A percentile compares a stretch with the other conserved stretches of the same genome.
Evolutionary conservation across 2,113 vertebrate genomes (phyloP).

Genomic region (Petaurus breviceps): DNA sequence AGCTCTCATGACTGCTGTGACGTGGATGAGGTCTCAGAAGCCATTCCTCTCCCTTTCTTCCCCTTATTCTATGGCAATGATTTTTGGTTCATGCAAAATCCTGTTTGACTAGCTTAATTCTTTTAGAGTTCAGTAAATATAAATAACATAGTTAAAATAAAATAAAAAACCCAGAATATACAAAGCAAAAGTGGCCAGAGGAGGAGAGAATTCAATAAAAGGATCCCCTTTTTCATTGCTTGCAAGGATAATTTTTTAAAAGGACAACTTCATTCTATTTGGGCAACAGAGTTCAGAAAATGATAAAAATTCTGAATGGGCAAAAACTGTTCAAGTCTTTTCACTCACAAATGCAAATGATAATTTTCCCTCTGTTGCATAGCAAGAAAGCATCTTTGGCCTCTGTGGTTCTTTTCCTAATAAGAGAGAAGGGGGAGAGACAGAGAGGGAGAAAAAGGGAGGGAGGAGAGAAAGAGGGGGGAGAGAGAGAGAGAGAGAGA

Average conservation of each 20-base stretch:
- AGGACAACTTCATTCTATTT: conserved; percentile 30
- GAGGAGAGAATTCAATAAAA: conserved; percentile 31
- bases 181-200: conserved; percentile 56
- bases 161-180: conserved; percentile 14
- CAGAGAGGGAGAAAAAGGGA: too few relatives aligned
- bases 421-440: background rate
- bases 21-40: conserved; percentile 46
- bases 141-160: conserved; percentile 54
- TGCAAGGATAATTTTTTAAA: conserved; percentile 37
- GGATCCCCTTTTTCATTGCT: conserved; percentile 45
- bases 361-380: background rate
- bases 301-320: conserved; percentile 19
- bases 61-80: conserved; percentile 55
- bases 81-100: conserved; percentile 53
- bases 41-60: conserved; percentile 54
- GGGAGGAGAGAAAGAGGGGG: background rate
- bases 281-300: conserved; percentile 21
- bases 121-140: conserved; percentile 55
- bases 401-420: background rate
- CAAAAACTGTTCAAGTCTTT: conserved; percentile 23
- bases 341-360: conserved; percentile 30
- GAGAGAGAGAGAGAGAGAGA: background rate
- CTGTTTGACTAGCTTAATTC: conserved; percentile 66
- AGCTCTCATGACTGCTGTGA: conserved; percentile 18
- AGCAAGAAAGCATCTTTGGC: background rate